Evolutionary conservation across 2,113 vertebrate genomes (phyloP).

Genomic region (Donacobius atricapilla): DNA sequence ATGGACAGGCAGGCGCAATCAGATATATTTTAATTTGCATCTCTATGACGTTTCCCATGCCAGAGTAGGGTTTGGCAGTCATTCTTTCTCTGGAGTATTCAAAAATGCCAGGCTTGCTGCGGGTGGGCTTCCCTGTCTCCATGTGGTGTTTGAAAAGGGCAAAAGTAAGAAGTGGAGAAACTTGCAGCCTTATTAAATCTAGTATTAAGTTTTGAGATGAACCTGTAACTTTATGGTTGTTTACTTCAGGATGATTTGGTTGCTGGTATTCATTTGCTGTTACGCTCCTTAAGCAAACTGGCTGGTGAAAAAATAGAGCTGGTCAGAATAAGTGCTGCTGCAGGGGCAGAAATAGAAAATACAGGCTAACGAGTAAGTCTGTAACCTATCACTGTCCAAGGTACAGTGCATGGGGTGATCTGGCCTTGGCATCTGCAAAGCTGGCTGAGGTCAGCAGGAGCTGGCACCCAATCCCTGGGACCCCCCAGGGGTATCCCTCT

Average conservation of each 20-base stretch:
- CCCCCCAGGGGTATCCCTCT: background rate
- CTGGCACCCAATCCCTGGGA: background rate
- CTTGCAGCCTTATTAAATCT: background rate
- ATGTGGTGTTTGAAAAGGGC: background rate
- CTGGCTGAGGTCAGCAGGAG: background rate
- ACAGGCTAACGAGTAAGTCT: rapidly evolving
- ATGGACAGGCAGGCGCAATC: background rate
- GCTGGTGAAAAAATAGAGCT: background rate
- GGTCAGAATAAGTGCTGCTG: background rate
- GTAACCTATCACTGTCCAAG: background rate
- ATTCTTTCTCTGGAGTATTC: background rate
- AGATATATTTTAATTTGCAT: constrained; percentile 18
- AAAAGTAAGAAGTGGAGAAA: background rate
- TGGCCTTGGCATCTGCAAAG: background rate
- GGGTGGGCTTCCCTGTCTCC: background rate
- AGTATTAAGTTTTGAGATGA: background rate
- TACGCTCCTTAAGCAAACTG: background rate
- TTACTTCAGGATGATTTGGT: background rate
- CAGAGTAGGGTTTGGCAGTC: background rate
- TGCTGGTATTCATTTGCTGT: background rate
- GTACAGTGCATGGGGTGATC: background rate
- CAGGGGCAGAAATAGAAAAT: background rate
- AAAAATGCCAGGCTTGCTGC: background rate
- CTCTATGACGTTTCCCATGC: background rate
- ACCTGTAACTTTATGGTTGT: background rate